phyloP scores from a whole-genome alignment of 1,140 invertebrate genomes.

The Drosophila asahinai region DNA sequence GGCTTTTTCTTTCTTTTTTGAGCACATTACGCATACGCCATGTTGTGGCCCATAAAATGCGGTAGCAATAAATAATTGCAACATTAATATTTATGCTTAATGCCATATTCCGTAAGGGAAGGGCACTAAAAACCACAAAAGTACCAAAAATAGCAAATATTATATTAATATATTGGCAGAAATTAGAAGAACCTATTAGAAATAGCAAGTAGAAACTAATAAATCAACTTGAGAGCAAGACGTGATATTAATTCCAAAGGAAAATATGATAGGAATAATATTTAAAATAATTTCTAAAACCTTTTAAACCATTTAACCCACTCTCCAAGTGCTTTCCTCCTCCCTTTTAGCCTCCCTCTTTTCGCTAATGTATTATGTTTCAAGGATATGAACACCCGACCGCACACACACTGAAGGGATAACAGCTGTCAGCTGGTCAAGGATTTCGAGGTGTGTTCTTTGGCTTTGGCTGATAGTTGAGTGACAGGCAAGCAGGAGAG shows the following conservation, averaged over 20 bases:
- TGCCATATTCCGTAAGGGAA: conserved; percentile 31
- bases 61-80: conserved; percentile 53
- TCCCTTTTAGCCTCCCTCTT: background rate
- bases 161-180: conserved; percentile 1
- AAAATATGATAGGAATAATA: background rate
- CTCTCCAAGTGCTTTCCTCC: background rate
- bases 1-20: conserved; percentile 16
- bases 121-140: conserved; percentile 16
- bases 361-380: conserved; percentile 62
- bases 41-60: conserved; percentile 49
- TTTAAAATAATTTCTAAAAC: background rate
- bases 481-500: conserved; percentile 9
- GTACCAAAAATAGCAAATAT: background rate
- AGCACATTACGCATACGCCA: conserved; percentile 67
- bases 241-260: background rate
- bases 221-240: background rate
- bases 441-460: conserved; percentile 69
- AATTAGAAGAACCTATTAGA: background rate
- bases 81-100: conserved; percentile 57
- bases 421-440: conserved; percentile 63
- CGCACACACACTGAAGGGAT: conserved; percentile 24
- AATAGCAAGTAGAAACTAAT: background rate
- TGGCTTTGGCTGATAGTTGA: conserved; percentile 34
- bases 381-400: conserved; percentile 46
- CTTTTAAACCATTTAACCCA: background rate